phyloP scores from a whole-genome alignment of 2,113 vertebrate genomes.

The Leptocoma aspasia region DNA sequence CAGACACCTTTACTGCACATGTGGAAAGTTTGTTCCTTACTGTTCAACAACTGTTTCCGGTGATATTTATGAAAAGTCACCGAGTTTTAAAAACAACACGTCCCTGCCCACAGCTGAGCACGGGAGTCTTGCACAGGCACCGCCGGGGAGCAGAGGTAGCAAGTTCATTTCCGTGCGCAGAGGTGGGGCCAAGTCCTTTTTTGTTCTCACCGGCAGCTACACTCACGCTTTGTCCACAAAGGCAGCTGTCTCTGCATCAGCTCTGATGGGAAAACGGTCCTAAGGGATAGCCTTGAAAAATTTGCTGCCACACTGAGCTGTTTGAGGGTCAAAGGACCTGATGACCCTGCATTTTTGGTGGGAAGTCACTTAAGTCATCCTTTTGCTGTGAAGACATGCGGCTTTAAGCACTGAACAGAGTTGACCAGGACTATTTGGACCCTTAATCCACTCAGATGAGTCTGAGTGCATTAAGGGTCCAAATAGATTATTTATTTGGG shows the following conservation, averaged over 20 bases:
- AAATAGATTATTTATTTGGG: background rate
- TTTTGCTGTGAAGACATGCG: background rate
- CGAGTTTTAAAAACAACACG: background rate
- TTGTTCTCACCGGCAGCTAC: background rate
- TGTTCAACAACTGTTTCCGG: slow-evolving; percentile 39
- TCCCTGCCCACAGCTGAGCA: background rate
- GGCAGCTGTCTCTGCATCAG: background rate
- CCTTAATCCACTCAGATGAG: too few species aligned
- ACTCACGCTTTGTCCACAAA: background rate
- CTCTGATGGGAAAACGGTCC: background rate
- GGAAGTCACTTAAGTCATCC: background rate
- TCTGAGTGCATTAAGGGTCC: background rate
- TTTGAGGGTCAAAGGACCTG: background rate
- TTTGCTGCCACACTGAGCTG: background rate
- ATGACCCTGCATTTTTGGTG: background rate
- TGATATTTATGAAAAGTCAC: background rate
- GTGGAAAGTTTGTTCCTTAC: background rate
- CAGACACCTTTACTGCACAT: background rate
- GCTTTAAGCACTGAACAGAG: background rate
- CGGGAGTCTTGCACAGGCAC: background rate
- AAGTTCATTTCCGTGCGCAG: background rate
- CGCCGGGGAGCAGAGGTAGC: background rate
- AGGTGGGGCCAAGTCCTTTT: background rate
- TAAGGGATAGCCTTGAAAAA: background rate
- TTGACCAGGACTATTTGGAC: too few species aligned